Conservation (phyloP, 2,797 vertebrate species). For the Phrynocephalus guinanensis region DNA sequence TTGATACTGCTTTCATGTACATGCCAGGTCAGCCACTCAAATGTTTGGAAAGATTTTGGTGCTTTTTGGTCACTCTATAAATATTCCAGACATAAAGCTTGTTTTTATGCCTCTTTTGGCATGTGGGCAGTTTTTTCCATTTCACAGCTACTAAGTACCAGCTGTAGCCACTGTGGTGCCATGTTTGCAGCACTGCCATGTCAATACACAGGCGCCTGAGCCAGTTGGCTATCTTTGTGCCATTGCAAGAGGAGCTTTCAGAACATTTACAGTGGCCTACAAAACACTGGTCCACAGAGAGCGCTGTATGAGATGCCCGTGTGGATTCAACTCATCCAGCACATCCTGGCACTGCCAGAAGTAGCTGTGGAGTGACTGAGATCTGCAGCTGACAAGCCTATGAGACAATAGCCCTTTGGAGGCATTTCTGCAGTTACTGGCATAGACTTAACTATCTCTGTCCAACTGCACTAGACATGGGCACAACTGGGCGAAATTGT, state of each 20-base stretch:
- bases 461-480: slow-evolving; percentile 32
- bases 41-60: slow-evolving; percentile 6
- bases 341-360: background rate
- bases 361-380: background rate
- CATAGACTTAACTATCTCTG: slow-evolving; percentile 39
- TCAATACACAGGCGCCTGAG: background rate
- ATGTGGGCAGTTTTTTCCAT: background rate
- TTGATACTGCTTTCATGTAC: slow-evolving; percentile 32
- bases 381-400: background rate
- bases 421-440: slow-evolving; percentile 47
- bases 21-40: slow-evolving; percentile 29
- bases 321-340: background rate
- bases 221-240: background rate
- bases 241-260: background rate
- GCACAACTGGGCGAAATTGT: too few species aligned
- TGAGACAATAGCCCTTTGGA: background rate
- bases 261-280: too few species aligned
- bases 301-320: background rate
- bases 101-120: background rate
- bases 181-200: background rate
- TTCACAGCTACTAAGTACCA: background rate
- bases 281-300: background rate
- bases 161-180: background rate
- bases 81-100: slow-evolving; percentile 2
- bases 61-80: slow-evolving; percentile 23